A percentile compares a stretch with the other conserved stretches of the same genome.
phyloP scores from a whole-genome alignment of 2,797 vertebrate genomes.

The Botia almorhae region DNA sequence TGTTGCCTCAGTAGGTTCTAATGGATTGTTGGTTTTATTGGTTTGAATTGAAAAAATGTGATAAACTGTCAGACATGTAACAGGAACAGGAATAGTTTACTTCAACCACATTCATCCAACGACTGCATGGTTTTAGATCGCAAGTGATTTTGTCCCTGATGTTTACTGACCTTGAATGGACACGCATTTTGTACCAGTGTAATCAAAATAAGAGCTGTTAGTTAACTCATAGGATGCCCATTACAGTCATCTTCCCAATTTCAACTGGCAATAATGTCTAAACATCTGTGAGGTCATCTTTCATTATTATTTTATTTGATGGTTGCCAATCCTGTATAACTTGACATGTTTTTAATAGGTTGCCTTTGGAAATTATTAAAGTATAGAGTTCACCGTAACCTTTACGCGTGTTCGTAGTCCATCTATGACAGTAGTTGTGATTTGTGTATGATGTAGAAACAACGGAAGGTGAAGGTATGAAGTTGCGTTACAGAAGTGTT shows the following conservation, averaged over 20 bases:
- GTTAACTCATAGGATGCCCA: not conserved
- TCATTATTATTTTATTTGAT: slow-evolving; percentile 45
- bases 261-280: slow-evolving; percentile 50
- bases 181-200: slow-evolving; percentile 14
- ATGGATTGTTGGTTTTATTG: slow-evolving; percentile 50
- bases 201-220: not conserved
- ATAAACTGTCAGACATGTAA: slow-evolving; percentile 33
- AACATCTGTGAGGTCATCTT: slow-evolving; percentile 29
- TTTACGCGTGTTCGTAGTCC: slow-evolving; percentile 24
- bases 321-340: slow-evolving; percentile 60
- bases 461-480: slow-evolving; percentile 7
- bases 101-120: slow-evolving; percentile 14
- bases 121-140: slow-evolving; percentile 39
- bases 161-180: slow-evolving; percentile 21
- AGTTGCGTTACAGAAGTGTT: slow-evolving; percentile 6
- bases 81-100: slow-evolving; percentile 10
- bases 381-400: slow-evolving; percentile 14
- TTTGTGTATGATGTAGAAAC: slow-evolving; percentile 6
- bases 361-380: slow-evolving; percentile 48
- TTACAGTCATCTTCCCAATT: slow-evolving; percentile 17
- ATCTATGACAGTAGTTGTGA: slow-evolving; percentile 5
- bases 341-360: slow-evolving; percentile 53
- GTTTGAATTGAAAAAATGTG: slow-evolving; percentile 35
- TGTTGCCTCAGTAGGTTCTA: slow-evolving; percentile 35
- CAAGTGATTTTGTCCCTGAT: slow-evolving; percentile 34